These are phyloP conservation scores for Podiceps cristatus DNA, from an alignment of 2,113 vertebrate species.

Conservation along the genomic window DNA sequence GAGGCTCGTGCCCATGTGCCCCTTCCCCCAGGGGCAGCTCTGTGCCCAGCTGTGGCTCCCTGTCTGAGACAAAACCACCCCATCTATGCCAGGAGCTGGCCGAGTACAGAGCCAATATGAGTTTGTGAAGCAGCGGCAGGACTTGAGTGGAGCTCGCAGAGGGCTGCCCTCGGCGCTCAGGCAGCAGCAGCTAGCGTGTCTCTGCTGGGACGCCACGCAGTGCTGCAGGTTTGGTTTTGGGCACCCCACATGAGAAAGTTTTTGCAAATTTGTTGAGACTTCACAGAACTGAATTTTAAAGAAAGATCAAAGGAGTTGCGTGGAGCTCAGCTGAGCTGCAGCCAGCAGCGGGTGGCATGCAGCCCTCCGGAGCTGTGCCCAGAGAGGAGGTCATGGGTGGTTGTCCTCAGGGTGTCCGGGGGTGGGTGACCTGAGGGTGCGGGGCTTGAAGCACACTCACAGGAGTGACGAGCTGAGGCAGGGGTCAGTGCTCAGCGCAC, in stretches of 20 bases:
- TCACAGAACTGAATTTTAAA: neutral
- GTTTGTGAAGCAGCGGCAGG: neutral
- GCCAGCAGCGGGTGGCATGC: neutral
- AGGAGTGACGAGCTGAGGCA: neutral
- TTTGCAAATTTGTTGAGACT: neutral
- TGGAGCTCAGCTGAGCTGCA: neutral
- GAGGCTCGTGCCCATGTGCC: accelerated
- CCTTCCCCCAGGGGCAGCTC: neutral
- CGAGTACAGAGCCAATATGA: neutral
- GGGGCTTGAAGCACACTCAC: too few relatives aligned
- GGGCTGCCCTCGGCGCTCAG: neutral
- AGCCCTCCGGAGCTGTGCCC: neutral
- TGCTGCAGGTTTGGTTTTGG: neutral
- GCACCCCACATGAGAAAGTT: neutral
- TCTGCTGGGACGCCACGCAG: neutral
- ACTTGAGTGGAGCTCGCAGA: neutral
- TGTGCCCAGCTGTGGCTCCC: neutral
- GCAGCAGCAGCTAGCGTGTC: accelerated
- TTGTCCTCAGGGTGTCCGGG: accelerated
- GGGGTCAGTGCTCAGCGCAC: neutral
- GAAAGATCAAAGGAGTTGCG: neutral
- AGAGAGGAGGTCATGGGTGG: neutral
- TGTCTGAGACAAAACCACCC: neutral
- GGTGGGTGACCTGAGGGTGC: neutral
- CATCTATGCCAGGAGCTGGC: neutral